Evolutionary conservation across 2,113 vertebrate species (phyloP), one percentile per base, ranked within the genome.

Genomic region (Sander lucioperca): DNA sequence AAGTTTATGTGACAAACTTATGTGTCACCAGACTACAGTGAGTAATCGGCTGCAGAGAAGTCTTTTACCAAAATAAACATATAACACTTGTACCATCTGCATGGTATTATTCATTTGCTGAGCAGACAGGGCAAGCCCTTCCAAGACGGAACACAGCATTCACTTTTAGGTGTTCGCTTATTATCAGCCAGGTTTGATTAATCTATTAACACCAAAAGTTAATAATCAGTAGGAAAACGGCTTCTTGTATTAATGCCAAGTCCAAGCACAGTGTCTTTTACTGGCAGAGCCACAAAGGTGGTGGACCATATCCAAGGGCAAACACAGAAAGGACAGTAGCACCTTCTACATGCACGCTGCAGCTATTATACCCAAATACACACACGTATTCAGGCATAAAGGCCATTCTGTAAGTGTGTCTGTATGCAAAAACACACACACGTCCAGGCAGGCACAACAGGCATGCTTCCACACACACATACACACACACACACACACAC

Each of bases 61-160:
- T 76, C 36, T 77, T 70, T 45, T 43, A 36, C 72, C 39, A 82
- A 78, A 83, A 86, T 73, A 89, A 88, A 84, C 84, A 76, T 75
- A 81, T 72, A 83, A 81, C 61, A 56, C 76, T 76, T 69, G 71
- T 27, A 69, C 81, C 74, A 86, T 88, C 80, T 92, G 87, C 73
- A 93, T 89, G 85, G 70, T 77, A 83, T 88, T 88, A 86, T 89
- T 89, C 62, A 79, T 87, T 65, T 88, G 74, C 82, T 73, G 69
- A 92, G 78, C 79, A 74, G 69, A 79, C 47, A 73, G 61, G 66
- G 71, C 33, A 30, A 30, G 67, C 48, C 74, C 66, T 83, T 85
- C 25, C 68, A 80, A 74, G 58, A 73, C 23, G 50, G 25, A 79
- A 69, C 75, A 67, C 43, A 27, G 39, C 61, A 77, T 21, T 67